These are phyloP conservation scores for Capitulum mitella DNA, from an alignment of 2,888 invertebrate species.

Conservation along the genomic window DNA sequence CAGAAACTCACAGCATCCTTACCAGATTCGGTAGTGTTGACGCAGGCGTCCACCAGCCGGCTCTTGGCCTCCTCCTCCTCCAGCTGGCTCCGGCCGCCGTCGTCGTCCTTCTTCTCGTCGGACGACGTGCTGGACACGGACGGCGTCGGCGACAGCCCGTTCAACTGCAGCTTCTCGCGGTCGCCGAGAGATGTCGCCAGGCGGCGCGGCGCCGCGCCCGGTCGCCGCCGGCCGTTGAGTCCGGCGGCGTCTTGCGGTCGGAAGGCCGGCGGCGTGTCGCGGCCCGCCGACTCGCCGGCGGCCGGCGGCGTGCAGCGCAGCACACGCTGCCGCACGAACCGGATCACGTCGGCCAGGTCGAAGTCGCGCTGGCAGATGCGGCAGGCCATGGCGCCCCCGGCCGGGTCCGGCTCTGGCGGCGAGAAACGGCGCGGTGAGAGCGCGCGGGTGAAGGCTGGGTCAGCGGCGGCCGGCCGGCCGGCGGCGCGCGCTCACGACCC, in stretches of 20 bases:
- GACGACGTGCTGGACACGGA: not conserved
- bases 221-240: constrained; percentile 6
- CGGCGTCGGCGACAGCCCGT: constrained; percentile 11
- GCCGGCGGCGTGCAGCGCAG: not conserved
- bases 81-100: not conserved
- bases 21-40: constrained; percentile 10
- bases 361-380: constrained; percentile 91
- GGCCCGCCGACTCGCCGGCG: not conserved
- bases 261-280: not conserved
- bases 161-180: constrained; percentile 13
- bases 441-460: constrained; percentile 10
- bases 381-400: constrained; percentile 68
- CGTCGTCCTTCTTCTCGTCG: not conserved
- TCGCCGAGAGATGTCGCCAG: constrained; percentile 1
- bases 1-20: too few species aligned
- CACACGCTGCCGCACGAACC: constrained; percentile 77
- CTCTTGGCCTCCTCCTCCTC: constrained; percentile 5
- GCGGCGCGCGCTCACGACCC: not conserved
- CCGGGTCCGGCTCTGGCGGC: not conserved
- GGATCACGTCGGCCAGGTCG: constrained; percentile 87
- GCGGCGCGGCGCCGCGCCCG: not conserved
- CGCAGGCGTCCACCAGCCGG: not conserved
- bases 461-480: not conserved
- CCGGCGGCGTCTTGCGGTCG: not conserved
- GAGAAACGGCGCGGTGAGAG: not conserved